phyloP scores from a whole-genome alignment of 2,888 invertebrate species.

The Cosmopolites sordidus region DNA sequence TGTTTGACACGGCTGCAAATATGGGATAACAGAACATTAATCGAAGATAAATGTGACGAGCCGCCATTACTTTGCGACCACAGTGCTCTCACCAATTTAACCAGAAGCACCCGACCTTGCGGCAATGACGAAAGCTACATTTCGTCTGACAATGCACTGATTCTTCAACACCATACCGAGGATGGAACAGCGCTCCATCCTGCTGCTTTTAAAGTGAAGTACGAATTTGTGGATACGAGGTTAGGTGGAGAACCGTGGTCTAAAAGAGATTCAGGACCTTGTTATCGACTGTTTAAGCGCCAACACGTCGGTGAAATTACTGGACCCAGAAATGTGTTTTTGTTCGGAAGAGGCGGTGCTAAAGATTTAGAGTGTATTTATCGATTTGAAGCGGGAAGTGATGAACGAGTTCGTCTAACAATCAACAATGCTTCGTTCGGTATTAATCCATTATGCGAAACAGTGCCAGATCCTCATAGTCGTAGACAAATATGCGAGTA shows the following conservation, averaged over 20 bases:
- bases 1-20: conserved; percentile 70
- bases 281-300: conserved; percentile 62
- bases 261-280: conserved; percentile 44
- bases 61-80: conserved; percentile 81
- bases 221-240: conserved; percentile 79
- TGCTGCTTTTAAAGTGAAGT: conserved; percentile 66
- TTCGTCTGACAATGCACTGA: conserved; percentile 50
- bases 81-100: conserved; percentile 66
- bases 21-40: conserved; percentile 66
- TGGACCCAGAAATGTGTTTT: conserved; percentile 70
- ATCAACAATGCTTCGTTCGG: conserved; percentile 72
- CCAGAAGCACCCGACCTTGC: conserved; percentile 75
- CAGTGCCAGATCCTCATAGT: conserved; percentile 68
- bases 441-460: conserved; percentile 60
- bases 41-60: conserved; percentile 72
- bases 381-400: conserved; percentile 51
- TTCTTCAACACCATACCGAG: conserved; percentile 56
- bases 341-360: conserved; percentile 80
- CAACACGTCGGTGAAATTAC: conserved; percentile 60
- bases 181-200: conserved; percentile 78
- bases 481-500: conserved; percentile 60
- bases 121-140: conserved; percentile 77
- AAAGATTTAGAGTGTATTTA: conserved; percentile 72
- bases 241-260: conserved; percentile 61
- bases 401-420: conserved; percentile 63